Percentiles rank a stretch among this genome's conserved stretches.
Conservation (phyloP, 2,797 vertebrate species). For the Malacoraja senta region DNA sequence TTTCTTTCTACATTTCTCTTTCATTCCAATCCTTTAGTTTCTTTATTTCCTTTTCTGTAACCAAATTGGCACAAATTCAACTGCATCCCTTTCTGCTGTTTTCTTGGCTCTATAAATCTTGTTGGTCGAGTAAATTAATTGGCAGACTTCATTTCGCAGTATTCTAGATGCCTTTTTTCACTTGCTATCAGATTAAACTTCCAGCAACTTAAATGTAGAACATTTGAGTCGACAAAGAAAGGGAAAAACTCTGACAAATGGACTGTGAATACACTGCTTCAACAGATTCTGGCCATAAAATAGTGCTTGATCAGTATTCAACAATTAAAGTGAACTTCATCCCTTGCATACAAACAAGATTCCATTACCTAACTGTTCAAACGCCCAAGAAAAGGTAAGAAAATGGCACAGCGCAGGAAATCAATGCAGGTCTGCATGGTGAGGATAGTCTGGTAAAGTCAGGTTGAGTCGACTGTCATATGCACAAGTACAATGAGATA, state of each 20-base stretch:
- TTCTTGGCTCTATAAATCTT: not conserved
- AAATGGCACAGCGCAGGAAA: no score
- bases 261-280: not conserved
- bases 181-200: not conserved
- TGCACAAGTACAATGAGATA: no score
- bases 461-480: no score
- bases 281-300: not conserved
- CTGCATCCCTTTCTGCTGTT: not conserved
- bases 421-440: no score
- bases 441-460: no score
- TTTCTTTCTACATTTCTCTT: not conserved
- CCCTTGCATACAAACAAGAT: not conserved
- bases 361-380: not conserved
- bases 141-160: not conserved
- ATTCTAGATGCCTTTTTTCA: not conserved
- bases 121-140: not conserved
- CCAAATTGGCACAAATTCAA: not conserved
- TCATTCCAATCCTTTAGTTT: not conserved
- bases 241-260: not conserved
- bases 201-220: not conserved
- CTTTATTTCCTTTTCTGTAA: not conserved
- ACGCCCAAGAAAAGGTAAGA: no score
- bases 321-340: not conserved
- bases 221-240: not conserved
- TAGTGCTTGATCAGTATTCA: not conserved